Base-by-base conservation (phyloP, 2,888 invertebrate species). In the Baronia brevicornis region DNA sequence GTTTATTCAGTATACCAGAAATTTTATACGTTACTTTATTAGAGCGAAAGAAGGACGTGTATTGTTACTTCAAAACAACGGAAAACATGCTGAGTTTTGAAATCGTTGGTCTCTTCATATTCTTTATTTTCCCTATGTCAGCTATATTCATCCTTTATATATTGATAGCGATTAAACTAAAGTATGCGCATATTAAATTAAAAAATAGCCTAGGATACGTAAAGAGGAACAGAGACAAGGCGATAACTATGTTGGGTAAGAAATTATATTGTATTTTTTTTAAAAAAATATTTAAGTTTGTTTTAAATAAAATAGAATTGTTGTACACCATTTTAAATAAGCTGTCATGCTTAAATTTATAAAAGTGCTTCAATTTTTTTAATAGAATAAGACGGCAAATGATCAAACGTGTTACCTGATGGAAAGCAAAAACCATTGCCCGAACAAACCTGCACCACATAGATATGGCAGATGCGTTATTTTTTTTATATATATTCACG, bases 121-220 rank as follows among this genome's bases (percentile, higher is more conserved):
- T 95, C 66, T 95, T 94, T 62, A 86, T 91, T 3, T 86, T 91
- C 10, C 95, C 95, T 0, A 93, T 95, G 92, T 90, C 90, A 1
- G 82, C 93, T 7, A 94, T 95, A 54, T 89, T 89, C 21, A 90
- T 93, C 7, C 74, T 96, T 19, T 95, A 96, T 59, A 78, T 91
- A n/a, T 72, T 92, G 45, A 92, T 93, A 49, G 91, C 90, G 2
- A 62, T 91, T 8, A 90, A 90, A 53, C 68, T 93, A 32, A 88
- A 89, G 43, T 84, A 88, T 6, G 86, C 89, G 5, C 75, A 87
- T 46, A 72, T 73, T 3, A 84, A 85, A 15, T 63, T 86, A 14
- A 86, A 86, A 11, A 75, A 84, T n/a, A 84, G 69, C 41, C 82
- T 74, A 0, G 65, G 73, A 1, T 67, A 73, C 20, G 77, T 74